Conservation (phyloP, 1,140 invertebrate genomes). For the Theocolax elegans region DNA sequence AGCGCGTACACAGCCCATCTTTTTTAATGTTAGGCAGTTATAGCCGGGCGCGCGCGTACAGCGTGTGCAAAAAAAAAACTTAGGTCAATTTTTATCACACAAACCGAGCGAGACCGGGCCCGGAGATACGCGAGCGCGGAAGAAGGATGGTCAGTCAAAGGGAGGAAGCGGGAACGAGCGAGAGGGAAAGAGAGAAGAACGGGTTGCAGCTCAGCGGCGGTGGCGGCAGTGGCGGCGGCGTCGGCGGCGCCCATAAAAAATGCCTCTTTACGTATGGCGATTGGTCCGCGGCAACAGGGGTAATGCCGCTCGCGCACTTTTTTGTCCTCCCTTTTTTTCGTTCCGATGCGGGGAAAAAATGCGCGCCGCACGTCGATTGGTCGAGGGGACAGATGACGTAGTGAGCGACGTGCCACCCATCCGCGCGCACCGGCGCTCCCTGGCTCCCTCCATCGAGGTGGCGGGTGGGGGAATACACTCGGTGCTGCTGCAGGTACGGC, state of each 20-base stretch:
- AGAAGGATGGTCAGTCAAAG: conserved; percentile 43
- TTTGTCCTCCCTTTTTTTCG: conserved; percentile 59
- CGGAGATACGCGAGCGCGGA: neutral
- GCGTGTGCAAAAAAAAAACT: conserved; percentile 60
- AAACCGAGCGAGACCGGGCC: conserved; percentile 49
- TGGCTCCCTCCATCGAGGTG: too few species aligned
- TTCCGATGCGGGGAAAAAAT: conserved; percentile 65
- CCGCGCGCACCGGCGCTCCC: too few species aligned
- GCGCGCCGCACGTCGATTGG: conserved; percentile 67
- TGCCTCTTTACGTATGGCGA: conserved; percentile 70
- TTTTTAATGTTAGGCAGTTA: conserved; percentile 70
- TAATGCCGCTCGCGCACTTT: conserved; percentile 62
- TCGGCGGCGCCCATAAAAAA: conserved; percentile 68
- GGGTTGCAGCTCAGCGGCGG: conserved; percentile 59
- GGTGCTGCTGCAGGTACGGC: too few species aligned
- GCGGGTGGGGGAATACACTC: too few species aligned
- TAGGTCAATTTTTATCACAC: conserved; percentile 68
- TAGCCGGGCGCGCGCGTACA: conserved; percentile 56
- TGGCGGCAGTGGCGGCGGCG: too few species aligned
- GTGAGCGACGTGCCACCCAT: conserved; percentile 67
- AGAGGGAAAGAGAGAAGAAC: conserved; percentile 55
- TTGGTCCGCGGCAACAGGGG: conserved; percentile 67
- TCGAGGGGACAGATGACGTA: conserved; percentile 69
- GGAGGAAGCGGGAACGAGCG: conserved; percentile 36
- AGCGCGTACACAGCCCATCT: conserved; percentile 65